These are phyloP conservation scores for Operophtera brumata DNA, from an alignment of 2,888 invertebrate species.

Conservation along the genomic window DNA sequence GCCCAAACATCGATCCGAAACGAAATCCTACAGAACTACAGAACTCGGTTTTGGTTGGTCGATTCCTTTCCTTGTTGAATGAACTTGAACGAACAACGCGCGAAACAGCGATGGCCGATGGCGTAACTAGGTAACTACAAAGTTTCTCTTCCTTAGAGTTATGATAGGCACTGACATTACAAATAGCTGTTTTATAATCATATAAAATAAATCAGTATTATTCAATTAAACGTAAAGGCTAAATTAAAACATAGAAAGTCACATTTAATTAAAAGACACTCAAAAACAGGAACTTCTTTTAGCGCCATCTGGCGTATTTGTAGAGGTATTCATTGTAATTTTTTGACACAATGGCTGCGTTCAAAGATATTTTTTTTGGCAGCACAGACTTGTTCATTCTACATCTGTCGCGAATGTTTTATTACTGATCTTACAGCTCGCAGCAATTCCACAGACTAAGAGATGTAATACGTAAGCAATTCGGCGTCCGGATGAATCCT, in stretches of 20 bases:
- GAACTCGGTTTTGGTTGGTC: constrained; percentile 39
- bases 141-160: constrained; percentile 39
- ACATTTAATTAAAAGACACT: constrained; percentile 23
- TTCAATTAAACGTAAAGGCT: constrained; percentile 20
- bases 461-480: no score
- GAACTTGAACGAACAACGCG: constrained; percentile 30
- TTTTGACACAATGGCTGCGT: constrained; percentile 3
- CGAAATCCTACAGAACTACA: constrained; percentile 79
- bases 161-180: no score
- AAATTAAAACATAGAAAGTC: not conserved
- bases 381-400: not conserved
- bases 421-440: no score
- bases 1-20: constrained; percentile 86
- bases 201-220: not conserved
- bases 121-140: constrained; percentile 24
- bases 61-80: constrained; percentile 43
- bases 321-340: not conserved
- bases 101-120: constrained; percentile 48
- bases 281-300: constrained; percentile 33
- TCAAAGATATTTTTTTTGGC: not conserved
- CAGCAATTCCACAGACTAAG: no score
- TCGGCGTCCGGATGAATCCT: no score
- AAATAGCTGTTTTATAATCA: not conserved
- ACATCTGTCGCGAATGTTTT: not conserved
- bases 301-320: constrained; percentile 35